Percentiles rank a stretch among this genome's conserved stretches.
These are phyloP conservation scores for Eristalis tenax DNA, from an alignment of 2,888 invertebrate species.

Conservation along the genomic window DNA sequence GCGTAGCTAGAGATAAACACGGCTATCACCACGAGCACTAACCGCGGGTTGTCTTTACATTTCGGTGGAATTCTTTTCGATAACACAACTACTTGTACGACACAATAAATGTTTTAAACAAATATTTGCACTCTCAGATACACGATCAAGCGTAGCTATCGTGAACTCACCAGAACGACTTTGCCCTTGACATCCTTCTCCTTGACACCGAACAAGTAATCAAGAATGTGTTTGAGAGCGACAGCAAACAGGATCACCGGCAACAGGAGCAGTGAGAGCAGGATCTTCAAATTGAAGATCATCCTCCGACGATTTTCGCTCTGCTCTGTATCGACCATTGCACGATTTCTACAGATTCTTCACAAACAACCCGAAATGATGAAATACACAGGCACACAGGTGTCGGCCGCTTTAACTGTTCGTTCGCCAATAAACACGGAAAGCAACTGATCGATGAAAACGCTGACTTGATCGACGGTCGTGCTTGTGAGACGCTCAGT, in stretches of 20 bases:
- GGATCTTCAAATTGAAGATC: slow-evolving; percentile 78
- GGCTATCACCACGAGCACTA: neutral
- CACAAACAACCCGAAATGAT: slow-evolving; percentile 14
- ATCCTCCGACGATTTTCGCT: slow-evolving; percentile 59
- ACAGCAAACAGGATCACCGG: slow-evolving; percentile 78
- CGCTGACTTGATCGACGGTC: slow-evolving; percentile 65
- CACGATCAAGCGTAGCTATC: neutral
- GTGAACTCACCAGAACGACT: slow-evolving; percentile 79
- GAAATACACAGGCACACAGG: slow-evolving; percentile 30
- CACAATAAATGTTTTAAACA: slow-evolving; percentile 12
- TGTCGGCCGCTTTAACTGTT: slow-evolving; percentile 39
- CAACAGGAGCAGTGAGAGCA: slow-evolving; percentile 76
- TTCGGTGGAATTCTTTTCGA: slow-evolving; percentile 49
- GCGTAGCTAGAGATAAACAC: slow-evolving; percentile 24
- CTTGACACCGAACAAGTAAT: slow-evolving; percentile 77
- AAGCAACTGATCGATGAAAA: slow-evolving; percentile 62
- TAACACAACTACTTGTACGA: neutral
- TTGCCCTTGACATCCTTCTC: slow-evolving; percentile 80
- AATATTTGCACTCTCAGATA: slow-evolving; percentile 29
- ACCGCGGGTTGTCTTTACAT: neutral
- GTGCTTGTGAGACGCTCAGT: slow-evolving; percentile 55
- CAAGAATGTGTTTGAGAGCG: slow-evolving; percentile 78
- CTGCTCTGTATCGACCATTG: slow-evolving; percentile 55
- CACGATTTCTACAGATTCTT: neutral
- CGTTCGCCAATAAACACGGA: slow-evolving; percentile 61